A percentile compares a stretch with the other conserved stretches of the same genome.
These are phyloP conservation scores for Lathronympha strigana DNA, from an alignment of 2,888 invertebrate genomes.

Conservation along the genomic window DNA sequence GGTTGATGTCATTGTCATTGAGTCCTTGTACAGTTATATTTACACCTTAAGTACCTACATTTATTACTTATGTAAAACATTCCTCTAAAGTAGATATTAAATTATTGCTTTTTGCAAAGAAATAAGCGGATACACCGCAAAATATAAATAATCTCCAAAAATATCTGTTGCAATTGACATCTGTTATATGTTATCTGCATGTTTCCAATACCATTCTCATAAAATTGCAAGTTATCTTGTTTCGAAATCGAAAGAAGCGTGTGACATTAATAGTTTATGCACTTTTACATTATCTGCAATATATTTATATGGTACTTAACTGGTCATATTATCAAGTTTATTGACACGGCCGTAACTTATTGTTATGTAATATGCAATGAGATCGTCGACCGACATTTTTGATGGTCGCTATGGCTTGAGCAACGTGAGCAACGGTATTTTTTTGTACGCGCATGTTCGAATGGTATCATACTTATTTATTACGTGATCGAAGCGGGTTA, in stretches of 20 bases:
- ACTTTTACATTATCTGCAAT: constrained; percentile 35
- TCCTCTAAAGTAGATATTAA: constrained; percentile 4
- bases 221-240: constrained; percentile 19
- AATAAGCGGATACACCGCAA: constrained; percentile 11
- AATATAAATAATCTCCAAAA: constrained; percentile 6
- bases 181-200: constrained; percentile 4
- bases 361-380: constrained; percentile 56
- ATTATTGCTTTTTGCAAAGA: constrained; percentile 8
- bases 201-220: constrained; percentile 13
- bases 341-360: constrained; percentile 52
- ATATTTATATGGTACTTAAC: constrained; percentile 49
- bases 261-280: constrained; percentile 30
- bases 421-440: constrained; percentile 48
- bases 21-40: too few relatives aligned
- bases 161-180: constrained; percentile 12
- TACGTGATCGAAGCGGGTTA: constrained; percentile 9
- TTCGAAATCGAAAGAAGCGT: constrained; percentile 27
- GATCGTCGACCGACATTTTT: constrained; percentile 63
- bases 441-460: constrained; percentile 30
- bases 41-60: not conserved
- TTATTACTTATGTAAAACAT: not conserved
- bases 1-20: too few relatives aligned
- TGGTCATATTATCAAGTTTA: constrained; percentile 55
- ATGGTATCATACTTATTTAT: constrained; percentile 7
- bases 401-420: constrained; percentile 46